Evolutionary conservation across 2,113 vertebrate genomes (phyloP).

Genomic region (Plotosus lineatus): DNA sequence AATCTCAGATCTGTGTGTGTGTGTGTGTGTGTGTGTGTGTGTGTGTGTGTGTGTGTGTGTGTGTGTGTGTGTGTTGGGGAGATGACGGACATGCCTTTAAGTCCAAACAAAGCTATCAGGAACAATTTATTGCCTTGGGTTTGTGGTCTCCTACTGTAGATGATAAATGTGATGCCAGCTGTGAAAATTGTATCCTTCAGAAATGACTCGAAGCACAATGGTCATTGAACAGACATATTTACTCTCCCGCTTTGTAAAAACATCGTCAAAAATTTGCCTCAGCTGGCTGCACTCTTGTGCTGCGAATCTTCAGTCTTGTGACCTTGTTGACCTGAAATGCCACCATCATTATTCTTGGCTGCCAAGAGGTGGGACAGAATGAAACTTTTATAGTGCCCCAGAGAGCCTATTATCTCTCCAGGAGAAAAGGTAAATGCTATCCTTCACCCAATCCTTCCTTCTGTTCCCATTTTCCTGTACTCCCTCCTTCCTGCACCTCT

Average conservation of each 20-base stretch:
- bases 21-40: background rate
- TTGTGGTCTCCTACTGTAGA: conserved; percentile 1
- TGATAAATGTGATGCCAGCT: conserved; percentile 21
- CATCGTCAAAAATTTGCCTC: conserved; percentile 45
- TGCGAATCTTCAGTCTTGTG: conserved; percentile 49
- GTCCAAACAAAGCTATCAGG: conserved; percentile 9
- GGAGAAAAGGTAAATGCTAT: conserved; percentile 59
- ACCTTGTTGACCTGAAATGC: conserved; percentile 48
- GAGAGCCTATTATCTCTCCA: conserved; percentile 56
- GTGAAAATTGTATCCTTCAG: conserved; percentile 37
- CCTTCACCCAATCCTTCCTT: conserved; percentile 58
- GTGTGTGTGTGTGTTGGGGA: background rate
- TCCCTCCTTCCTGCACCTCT: conserved; percentile 9
- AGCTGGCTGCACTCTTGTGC: conserved; percentile 43
- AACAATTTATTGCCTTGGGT: background rate
- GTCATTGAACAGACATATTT: conserved; percentile 35
- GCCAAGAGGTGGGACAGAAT: conserved; percentile 55
- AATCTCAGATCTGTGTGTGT: background rate
- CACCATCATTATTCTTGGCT: conserved; percentile 54
- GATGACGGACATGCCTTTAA: background rate
- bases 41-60: background rate
- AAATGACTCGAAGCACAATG: conserved; percentile 33
- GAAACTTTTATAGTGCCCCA: conserved; percentile 57
- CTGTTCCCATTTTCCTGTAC: conserved; percentile 42
- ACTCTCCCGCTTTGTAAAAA: conserved; percentile 49